Evolutionary conservation across 2,888 invertebrate species (phyloP).

Genomic region (Epiblema foenella): DNA sequence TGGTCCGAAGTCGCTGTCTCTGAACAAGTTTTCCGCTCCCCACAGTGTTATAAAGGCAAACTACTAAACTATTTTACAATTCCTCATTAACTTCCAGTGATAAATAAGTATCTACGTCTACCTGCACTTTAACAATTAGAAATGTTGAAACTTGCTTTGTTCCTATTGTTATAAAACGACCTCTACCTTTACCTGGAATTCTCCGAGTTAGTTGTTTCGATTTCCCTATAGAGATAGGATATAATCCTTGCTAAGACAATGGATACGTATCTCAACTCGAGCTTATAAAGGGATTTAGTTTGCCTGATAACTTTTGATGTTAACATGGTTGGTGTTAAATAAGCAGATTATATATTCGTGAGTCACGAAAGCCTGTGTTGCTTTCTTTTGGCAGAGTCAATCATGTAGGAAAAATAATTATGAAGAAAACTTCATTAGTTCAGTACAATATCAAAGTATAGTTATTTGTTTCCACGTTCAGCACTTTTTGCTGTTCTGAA

Average conservation of each 20-base stretch:
- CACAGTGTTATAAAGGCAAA: neutral
- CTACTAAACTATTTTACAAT: slow-evolving; percentile 7
- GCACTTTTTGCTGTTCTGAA: too few relatives aligned
- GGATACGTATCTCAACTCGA: slow-evolving; percentile 31
- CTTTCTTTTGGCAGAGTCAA: neutral
- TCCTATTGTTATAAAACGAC: slow-evolving; percentile 39
- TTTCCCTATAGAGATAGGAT: slow-evolving; percentile 38
- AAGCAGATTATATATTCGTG: neutral
- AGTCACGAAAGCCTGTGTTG: neutral
- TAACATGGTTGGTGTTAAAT: neutral
- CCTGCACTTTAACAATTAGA: slow-evolving; percentile 36
- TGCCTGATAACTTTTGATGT: slow-evolving; percentile 12
- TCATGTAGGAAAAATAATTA: neutral
- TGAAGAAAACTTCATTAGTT: too few relatives aligned
- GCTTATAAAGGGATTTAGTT: slow-evolving; percentile 21
- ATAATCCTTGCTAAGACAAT: slow-evolving; percentile 35
- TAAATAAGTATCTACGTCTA: slow-evolving; percentile 36
- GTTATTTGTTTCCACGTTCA: too few relatives aligned
- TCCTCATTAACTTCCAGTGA: slow-evolving; percentile 21
- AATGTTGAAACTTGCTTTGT: slow-evolving; percentile 31
- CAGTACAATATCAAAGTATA: too few relatives aligned
- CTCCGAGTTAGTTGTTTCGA: slow-evolving; percentile 24
- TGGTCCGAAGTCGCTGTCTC: neutral
- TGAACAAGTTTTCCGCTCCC: neutral
- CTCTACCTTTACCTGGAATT: slow-evolving; percentile 35